Evolutionary conservation across 2,113 vertebrate genomes (phyloP).

Genomic region (Rutilus rutilus): DNA sequence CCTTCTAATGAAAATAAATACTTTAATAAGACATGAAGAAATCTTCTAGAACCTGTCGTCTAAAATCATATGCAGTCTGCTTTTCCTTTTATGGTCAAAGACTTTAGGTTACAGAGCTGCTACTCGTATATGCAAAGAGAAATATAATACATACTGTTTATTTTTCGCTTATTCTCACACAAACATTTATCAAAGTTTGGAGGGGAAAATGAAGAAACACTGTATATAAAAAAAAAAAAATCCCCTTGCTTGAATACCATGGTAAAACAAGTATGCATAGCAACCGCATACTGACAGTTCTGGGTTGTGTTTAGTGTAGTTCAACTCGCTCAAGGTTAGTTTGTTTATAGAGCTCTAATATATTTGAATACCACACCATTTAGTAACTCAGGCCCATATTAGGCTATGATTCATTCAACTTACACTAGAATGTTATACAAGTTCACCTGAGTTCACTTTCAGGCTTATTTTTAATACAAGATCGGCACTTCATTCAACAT

Average conservation of each 20-base stretch:
- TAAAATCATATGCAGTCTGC: neutral
- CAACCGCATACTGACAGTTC: constrained; percentile 47
- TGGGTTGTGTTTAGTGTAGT: constrained; percentile 29
- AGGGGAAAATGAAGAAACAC: constrained; percentile 55
- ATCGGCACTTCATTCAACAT: neutral
- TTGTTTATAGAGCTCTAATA: constrained; percentile 31
- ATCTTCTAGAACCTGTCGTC: neutral
- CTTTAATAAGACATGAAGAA: neutral
- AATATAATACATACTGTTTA: neutral
- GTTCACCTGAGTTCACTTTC: neutral
- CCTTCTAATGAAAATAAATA: constrained; percentile 3
- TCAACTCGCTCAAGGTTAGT: neutral
- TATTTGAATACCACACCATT: constrained; percentile 30
- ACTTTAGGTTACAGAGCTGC: neutral
- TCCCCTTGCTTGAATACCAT: constrained; percentile 52
- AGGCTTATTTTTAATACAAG: neutral
- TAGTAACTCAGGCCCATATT: constrained; percentile 8
- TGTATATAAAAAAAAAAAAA: constrained; percentile 64
- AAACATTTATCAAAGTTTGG: constrained; percentile 25
- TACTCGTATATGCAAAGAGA: neutral
- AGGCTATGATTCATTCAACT: neutral
- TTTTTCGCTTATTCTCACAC: neutral
- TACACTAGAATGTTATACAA: neutral
- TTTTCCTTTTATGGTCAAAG: constrained; percentile 34
- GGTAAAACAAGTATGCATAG: constrained; percentile 56